Conservation (phyloP, 2,888 invertebrate genomes). For the Caenorhabditis uteleia region DNA sequence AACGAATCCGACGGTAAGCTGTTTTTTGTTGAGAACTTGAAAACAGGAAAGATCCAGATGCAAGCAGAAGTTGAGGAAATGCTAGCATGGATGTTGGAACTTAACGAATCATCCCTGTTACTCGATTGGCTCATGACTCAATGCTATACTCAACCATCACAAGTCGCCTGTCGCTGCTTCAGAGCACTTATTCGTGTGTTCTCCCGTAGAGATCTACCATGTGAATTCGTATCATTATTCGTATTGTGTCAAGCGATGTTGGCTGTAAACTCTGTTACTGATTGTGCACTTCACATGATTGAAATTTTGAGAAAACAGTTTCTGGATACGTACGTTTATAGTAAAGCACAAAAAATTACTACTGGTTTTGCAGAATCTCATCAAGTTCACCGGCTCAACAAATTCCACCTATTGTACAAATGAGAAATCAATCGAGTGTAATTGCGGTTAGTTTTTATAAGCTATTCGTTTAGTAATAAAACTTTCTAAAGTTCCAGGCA, state of each 20-base stretch:
- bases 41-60: too few species aligned
- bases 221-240: conserved; percentile 84
- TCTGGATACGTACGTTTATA: conserved; percentile 75
- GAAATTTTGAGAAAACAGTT: conserved; percentile 90
- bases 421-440: conserved; percentile 20
- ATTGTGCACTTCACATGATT: conserved; percentile 86
- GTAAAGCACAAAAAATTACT: too few species aligned
- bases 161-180: conserved; percentile 93
- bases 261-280: conserved; percentile 49
- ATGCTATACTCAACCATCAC: conserved; percentile 77
- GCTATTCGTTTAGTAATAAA: too few species aligned
- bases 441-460: conserved; percentile 11
- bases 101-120: conserved; percentile 87
- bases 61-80: conserved; percentile 90
- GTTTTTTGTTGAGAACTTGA: too few species aligned
- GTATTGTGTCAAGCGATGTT: conserved; percentile 82
- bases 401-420: conserved; percentile 24
- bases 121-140: conserved; percentile 97
- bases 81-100: conserved; percentile 88
- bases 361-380: too few species aligned
- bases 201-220: conserved; percentile 90
- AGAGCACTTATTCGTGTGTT: conserved; percentile 93
- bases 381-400: too few species aligned
- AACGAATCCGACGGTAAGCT: conserved; percentile 75
- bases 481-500: too few species aligned